These are phyloP conservation scores for Aphidius gifuensis DNA, from an alignment of 1,140 invertebrate species.

Conservation along the genomic window DNA sequence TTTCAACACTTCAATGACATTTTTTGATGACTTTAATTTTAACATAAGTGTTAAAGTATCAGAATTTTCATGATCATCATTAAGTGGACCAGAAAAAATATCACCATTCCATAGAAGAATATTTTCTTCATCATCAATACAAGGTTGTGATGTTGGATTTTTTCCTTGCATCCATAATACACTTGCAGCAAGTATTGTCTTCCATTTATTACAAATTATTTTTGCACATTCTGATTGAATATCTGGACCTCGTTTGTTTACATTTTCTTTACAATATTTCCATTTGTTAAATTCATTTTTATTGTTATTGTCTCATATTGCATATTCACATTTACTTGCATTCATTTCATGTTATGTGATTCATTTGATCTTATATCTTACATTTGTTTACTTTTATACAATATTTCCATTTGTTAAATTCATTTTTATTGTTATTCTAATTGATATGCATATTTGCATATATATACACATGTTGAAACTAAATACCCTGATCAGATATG, in stretches of 20 bases:
- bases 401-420: too few relatives aligned
- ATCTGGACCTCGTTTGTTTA: constrained; percentile 6
- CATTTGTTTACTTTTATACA: too few relatives aligned
- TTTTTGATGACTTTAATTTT: constrained; percentile 38
- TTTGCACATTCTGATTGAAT: too few relatives aligned
- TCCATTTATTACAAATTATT: not conserved
- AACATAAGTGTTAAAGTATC: constrained; percentile 51
- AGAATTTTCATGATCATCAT: constrained; percentile 38
- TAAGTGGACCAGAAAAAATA: constrained; percentile 61
- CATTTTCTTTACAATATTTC: constrained; percentile 4
- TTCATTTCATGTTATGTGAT: too few relatives aligned
- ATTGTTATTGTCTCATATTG: not conserved
- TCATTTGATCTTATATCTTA: too few relatives aligned
- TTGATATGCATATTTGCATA: too few relatives aligned
- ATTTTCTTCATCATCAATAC: constrained; percentile 56
- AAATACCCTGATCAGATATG: too few relatives aligned
- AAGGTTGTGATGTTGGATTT: constrained; percentile 60
- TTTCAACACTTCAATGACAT: constrained; percentile 53
- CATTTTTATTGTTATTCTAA: too few relatives aligned
- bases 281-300: not conserved
- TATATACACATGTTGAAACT: too few relatives aligned
- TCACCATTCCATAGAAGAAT: constrained; percentile 81
- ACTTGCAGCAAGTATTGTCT: constrained; percentile 50
- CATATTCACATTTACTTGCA: too few relatives aligned
- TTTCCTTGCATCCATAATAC: constrained; percentile 72